These are phyloP conservation scores for Thera obeliscata DNA, from an alignment of 2,888 invertebrate genomes.

Conservation along the genomic window DNA sequence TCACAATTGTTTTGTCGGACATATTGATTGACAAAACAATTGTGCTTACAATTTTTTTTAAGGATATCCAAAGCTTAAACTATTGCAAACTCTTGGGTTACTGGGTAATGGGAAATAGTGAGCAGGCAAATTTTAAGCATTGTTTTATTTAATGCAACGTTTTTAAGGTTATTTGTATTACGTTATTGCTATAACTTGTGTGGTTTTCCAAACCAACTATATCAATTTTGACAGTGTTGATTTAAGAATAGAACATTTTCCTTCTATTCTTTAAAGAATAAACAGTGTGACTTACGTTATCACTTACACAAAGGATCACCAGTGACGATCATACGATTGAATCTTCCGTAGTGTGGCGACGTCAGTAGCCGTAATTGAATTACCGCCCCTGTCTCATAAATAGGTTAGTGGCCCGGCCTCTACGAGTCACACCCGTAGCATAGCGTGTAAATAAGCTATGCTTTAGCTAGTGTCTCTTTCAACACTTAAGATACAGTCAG, in stretches of 20 bases:
- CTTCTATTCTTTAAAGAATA: background rate
- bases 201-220: too few relatives aligned
- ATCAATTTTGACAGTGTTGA: too few relatives aligned
- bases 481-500: background rate
- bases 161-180: too few relatives aligned
- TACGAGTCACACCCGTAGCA: slow-evolving; percentile 55
- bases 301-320: slow-evolving; percentile 16
- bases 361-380: slow-evolving; percentile 63
- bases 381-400: slow-evolving; percentile 66
- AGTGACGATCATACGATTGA: slow-evolving; percentile 37
- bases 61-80: too few relatives aligned
- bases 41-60: background rate
- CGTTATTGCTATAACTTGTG: too few relatives aligned
- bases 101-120: too few relatives aligned
- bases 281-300: slow-evolving; percentile 10
- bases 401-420: slow-evolving; percentile 73
- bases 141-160: too few relatives aligned
- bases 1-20: background rate
- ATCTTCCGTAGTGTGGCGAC: slow-evolving; percentile 45
- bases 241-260: too few relatives aligned
- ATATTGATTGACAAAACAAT: background rate
- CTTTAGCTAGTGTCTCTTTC: slow-evolving; percentile 4
- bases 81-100: background rate
- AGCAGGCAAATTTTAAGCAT: too few relatives aligned
- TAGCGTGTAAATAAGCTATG: slow-evolving; percentile 36